Evolutionary conservation across 2,797 vertebrate species (phyloP).

Genomic region (Rhynchonycteris naso): DNA sequence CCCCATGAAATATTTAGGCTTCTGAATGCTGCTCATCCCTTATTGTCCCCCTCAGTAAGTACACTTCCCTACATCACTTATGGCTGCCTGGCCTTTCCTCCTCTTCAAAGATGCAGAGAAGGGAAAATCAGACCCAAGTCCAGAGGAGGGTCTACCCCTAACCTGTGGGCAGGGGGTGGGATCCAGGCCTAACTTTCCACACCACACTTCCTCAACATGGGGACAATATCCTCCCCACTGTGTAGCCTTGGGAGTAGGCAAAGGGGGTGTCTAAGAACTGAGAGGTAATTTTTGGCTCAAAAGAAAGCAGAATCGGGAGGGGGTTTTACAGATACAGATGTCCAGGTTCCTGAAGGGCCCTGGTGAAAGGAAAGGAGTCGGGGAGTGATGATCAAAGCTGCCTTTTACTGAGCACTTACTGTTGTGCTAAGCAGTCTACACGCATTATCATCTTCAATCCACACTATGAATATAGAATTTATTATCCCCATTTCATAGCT

Average conservation of each 20-base stretch:
- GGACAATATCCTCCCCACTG: neutral
- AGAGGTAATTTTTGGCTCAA: neutral
- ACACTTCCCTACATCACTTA: slow-evolving; percentile 58
- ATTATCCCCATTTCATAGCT: neutral
- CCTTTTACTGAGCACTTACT: neutral
- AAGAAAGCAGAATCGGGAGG: neutral
- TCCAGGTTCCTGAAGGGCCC: neutral
- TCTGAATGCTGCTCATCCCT: slow-evolving; percentile 61
- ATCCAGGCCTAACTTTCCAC: neutral
- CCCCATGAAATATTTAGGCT: slow-evolving; percentile 79
- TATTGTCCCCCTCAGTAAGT: slow-evolving; percentile 67
- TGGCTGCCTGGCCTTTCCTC: slow-evolving; percentile 42
- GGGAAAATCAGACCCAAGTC: neutral
- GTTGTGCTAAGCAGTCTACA: neutral
- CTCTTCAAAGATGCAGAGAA: neutral
- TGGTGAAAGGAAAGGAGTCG: neutral
- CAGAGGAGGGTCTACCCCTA: neutral
- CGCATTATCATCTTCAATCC: neutral
- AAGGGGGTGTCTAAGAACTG: neutral
- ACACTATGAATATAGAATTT: slow-evolving; percentile 2
- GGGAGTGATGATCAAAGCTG: neutral
- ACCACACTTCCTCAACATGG: neutral
- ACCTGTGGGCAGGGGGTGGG: neutral
- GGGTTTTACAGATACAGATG: neutral
- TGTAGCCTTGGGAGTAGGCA: neutral